Base-by-base conservation (phyloP, 1,140 invertebrate species). In the Aphelinus certus region DNA sequence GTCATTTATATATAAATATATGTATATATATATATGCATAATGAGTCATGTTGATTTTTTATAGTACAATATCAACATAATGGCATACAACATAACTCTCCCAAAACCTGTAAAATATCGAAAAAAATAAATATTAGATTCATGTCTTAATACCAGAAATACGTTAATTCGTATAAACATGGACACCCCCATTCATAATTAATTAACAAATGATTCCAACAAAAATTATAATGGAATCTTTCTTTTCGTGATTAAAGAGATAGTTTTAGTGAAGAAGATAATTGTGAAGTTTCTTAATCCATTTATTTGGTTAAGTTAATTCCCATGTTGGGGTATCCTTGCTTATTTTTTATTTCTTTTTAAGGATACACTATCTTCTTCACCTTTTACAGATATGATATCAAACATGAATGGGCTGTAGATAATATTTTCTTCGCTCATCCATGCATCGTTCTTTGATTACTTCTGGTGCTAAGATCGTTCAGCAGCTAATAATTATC, bases 401-500 rank as follows among this genome's bases (percentile, higher is more conserved):
- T 56, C 51, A 65, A 75, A 73, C 65, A 26, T 65, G 26, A 73
- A 65, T 51, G 5, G 45, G 46, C 67, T 51, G 43, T 46, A 71
- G 63, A 72, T 47, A 73, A 56, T 55, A 62, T 61, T 26, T 26
- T 71, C 43, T 9, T 66, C 56, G 70, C 43, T 71, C 58, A 70
- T 73, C 58, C 47, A 26, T 65, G 71, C 26, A 77, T 77, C 75
- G 76, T 73, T 75, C 77, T 75, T 65, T 47, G 56, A 65, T 76
- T 56, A 65, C 76, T 78, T 76, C 67, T 75, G 64, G 78, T 78
- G 56, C 72, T 79, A 79, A 79, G 78, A 76, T 76, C 73, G 75
- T 78, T 81, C 64, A 79, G 78, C 63, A 61, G 43, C 75, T 79
- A 76, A 73, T 68, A 61, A 75, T 71, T 74, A n/a, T 73, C 63